Conservation (phyloP, 2,888 invertebrate genomes). For the Crepidodera aurea region DNA sequence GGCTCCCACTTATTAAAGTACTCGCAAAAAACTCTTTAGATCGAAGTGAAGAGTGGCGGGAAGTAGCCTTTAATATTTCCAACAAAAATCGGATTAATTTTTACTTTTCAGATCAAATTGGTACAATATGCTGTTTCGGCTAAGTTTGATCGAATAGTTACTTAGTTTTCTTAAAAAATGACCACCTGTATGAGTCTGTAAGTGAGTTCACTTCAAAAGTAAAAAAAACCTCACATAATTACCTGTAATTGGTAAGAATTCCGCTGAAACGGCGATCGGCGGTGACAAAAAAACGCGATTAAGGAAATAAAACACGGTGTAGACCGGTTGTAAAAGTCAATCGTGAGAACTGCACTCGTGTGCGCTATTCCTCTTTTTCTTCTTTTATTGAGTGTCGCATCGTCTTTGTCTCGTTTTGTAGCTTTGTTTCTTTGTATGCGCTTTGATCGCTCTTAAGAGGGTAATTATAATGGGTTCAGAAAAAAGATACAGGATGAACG, state of each 20-base stretch:
- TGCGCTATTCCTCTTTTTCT: conserved; percentile 13
- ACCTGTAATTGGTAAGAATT: conserved; percentile 56
- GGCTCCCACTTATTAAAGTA: no score
- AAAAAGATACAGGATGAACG: conserved; percentile 14
- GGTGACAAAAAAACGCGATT: conserved; percentile 51
- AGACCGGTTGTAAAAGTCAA: conserved; percentile 41
- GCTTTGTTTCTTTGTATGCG: conserved; percentile 14
- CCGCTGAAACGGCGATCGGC: conserved; percentile 51
- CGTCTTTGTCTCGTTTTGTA: conserved; percentile 20
- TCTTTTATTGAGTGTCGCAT: conserved; percentile 13
- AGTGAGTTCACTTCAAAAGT: conserved; percentile 1
- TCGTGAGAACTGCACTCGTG: conserved; percentile 52
- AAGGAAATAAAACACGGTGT: conserved; percentile 52
- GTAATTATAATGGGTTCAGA: conserved; percentile 38
- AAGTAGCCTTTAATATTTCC: no score
- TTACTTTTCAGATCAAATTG: no score
- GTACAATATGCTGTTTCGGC: no score
- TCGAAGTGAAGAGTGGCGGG: no score
- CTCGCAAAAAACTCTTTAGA: no score
- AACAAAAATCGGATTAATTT: no score
- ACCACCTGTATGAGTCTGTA: conserved; percentile 35
- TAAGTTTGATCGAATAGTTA: no score
- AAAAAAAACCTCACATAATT: conserved; percentile 48
- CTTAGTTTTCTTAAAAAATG: neutral
- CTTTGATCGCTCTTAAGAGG: conserved; percentile 31